Evolutionary conservation across 2,113 vertebrate genomes (phyloP).

Genomic region (Sylvietta virens): DNA sequence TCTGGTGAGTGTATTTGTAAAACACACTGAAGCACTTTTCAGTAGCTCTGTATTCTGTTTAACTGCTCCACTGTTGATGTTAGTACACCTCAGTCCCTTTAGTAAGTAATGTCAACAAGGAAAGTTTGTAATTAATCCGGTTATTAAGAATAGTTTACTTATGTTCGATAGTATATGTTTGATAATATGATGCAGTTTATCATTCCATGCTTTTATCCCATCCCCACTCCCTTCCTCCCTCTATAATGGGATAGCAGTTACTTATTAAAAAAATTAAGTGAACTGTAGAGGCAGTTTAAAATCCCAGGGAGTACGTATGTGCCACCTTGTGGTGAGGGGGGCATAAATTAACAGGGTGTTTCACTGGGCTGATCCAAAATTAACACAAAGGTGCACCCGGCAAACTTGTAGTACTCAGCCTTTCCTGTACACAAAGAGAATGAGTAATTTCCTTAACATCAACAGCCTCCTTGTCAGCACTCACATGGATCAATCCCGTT

Average conservation of each 20-base stretch:
- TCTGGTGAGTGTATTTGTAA: not conserved
- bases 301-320: not conserved
- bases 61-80: not conserved
- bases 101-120: not conserved
- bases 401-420: not conserved
- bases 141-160: not conserved
- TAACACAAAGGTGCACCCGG: not conserved
- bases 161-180: not conserved
- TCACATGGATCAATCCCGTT: not conserved
- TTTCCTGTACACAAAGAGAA: not conserved
- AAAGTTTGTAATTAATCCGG: not conserved
- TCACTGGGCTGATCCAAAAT: not conserved
- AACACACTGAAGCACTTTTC: not conserved
- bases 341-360: not conserved
- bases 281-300: not conserved
- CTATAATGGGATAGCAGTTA: not conserved
- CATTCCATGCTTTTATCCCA: not conserved
- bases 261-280: not conserved
- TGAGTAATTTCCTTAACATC: not conserved
- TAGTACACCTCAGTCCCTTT: not conserved
- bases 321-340: slow-evolving; percentile 33
- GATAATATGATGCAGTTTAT: not conserved
- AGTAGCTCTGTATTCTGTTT: not conserved
- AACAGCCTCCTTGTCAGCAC: not conserved
- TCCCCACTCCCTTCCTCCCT: not conserved